Evolutionary conservation across 2,888 invertebrate genomes (phyloP), one percentile per base, ranked within the genome.

Genomic region (Pimpla rufipes): DNA sequence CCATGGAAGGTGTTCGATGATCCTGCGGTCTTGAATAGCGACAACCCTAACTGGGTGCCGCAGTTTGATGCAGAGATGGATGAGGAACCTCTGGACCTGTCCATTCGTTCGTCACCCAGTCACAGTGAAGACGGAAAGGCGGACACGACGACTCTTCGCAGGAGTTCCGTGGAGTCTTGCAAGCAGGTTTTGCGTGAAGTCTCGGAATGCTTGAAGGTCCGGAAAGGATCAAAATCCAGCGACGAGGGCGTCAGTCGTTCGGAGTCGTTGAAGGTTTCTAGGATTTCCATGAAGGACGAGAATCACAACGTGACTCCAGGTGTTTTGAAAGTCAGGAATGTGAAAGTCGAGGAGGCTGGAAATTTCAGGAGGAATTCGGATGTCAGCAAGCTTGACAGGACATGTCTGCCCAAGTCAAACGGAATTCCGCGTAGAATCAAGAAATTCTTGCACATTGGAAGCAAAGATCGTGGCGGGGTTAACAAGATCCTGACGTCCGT

Each of bases 71-170:
- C 13, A 1, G 23, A 18, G 4, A 3, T 18, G 45, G 52, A 83
- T 7, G 80, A 80, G 11, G 35, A 75, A 37, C 85, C 80, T 59
- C 59, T 85, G 11, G 85, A 85, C 52, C 21, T 81, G 21, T 78
- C 85, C 59, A 78, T 66, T 23, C 79, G 40, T 66, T 45, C 52
- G 6, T 21, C 35, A 2, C 45, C 42, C 13, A 42, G 29, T 5
- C 5, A 1, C 18, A 16, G 2, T 7, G 1, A 16, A 11, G 42
- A 59, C 13, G 18, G 10, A 29, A 11, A 11, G n/a, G 5, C 23
- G 3, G n/a, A 66, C 18, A 16, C n/a, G 5, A 21, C 16, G 11
- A 11, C 42, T 18, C 8, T n/a, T 1, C 40, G 16, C 16, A 35
- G 21, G 16, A 35, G 37, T 57, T 37, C 52, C 10, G 11, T 52